Conservation (phyloP, 2,888 invertebrate species). For the Eupithecia subumbrata region DNA sequence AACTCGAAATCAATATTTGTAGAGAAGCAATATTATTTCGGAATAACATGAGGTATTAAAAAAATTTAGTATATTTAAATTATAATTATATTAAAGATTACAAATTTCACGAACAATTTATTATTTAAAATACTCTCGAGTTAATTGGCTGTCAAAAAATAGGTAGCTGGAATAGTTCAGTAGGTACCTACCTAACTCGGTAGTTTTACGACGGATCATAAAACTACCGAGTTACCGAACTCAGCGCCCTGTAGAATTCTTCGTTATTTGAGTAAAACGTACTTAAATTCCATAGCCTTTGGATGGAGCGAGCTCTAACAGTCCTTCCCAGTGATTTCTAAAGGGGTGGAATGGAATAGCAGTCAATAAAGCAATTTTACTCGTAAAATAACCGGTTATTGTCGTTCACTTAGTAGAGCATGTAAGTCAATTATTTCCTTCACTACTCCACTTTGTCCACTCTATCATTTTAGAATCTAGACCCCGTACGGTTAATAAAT, state of each 20-base stretch:
- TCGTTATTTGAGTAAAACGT: neutral
- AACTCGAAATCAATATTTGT: no score
- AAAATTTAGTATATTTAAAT: no score
- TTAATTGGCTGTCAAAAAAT: no score
- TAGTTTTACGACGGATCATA: neutral
- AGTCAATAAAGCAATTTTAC: neutral
- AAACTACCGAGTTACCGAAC: neutral
- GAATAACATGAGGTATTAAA: no score
- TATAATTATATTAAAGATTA: no score
- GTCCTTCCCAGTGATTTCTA: neutral
- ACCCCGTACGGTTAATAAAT: neutral
- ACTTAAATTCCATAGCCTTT: neutral
- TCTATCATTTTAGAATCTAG: constrained; percentile 1
- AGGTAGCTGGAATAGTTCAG: no score
- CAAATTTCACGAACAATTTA: no score
- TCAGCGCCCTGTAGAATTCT: neutral
- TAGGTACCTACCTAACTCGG: no score
- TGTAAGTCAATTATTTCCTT: constrained; percentile 5
- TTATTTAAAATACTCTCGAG: no score
- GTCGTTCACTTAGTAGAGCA: neutral
- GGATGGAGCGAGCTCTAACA: neutral
- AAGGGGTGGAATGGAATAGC: neutral
- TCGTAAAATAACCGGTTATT: neutral
- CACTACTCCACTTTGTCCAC: constrained; percentile 5
- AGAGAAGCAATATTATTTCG: no score